Evolutionary conservation across 2,888 invertebrate genomes (phyloP), one percentile per base, ranked within the genome.

Genomic region (Noctua comes): DNA sequence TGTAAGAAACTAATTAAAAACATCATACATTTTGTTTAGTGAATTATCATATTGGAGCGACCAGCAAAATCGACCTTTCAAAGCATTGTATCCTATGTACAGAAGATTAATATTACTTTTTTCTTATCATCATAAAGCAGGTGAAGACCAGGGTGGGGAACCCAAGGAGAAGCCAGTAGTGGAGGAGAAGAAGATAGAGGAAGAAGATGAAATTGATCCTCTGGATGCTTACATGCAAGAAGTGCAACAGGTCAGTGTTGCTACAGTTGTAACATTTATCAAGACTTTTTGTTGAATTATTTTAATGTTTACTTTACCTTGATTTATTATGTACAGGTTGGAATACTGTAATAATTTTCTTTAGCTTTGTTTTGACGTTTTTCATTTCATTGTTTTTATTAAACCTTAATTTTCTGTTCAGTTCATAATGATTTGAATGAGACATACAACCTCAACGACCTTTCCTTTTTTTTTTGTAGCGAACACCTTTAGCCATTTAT

Each of bases 201-300:
- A 96, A 82, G 98, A 98, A 88, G 98, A 98, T 84, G 99, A 99
- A 93, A 98, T 99, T 69, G 99, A 99, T 97, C 98, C 99, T 0
- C 96, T 99, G 48, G 99, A 99, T 97, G 99, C 99, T 11, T 99
- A 98, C 92, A 99, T 99, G 99, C 98, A 98, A 95, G 98, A 98
- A 96, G 97, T 97, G 1, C 97, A 97, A 89, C 97, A 97, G 89
- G 97, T 97, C 89, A 43, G 86, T 70, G 51, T 21, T 46, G 46
- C 31, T 7, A 27, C 8, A 21, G 5, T 27, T 40, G 13, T n/a
- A 36, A 43, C 7, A 13, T 24, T 7, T 6, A 31, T 46, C 40
- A 4, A 27, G 8, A 11, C 2, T 10, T 16, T 69, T 51, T 51
- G 48, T 3, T 36, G 16, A 48, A 48, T 48, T 48, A 48, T 48